Conservation (phyloP, 2,888 invertebrate genomes). For the Caprella mutica region DNA sequence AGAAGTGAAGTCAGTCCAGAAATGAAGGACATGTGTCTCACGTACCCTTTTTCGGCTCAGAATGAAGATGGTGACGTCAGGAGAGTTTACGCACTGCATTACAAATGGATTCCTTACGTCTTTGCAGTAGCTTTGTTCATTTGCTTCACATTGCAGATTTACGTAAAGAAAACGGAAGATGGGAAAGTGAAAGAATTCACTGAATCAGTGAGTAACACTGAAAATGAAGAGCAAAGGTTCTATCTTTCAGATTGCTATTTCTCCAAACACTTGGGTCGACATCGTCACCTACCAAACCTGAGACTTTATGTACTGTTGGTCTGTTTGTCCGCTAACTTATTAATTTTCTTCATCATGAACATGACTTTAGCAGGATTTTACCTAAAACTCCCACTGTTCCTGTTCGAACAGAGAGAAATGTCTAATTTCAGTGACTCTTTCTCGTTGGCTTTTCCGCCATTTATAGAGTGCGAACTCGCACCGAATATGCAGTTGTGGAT, state of each 20-base stretch:
- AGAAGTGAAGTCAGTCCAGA: constrained; percentile 2
- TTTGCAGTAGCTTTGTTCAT: constrained; percentile 2
- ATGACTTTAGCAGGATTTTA: constrained; percentile 1
- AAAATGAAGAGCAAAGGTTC: no score
- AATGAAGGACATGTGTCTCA: constrained; percentile 12
- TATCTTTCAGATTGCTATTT: background rate
- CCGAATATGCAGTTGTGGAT: constrained; percentile 10
- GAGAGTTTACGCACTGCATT: constrained; percentile 11
- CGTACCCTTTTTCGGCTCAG: constrained; percentile 9
- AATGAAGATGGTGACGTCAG: background rate
- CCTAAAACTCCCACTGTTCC: background rate
- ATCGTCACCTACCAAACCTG: background rate
- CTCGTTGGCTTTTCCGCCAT: constrained; percentile 7
- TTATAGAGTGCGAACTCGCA: constrained; percentile 12
- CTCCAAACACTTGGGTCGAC: background rate
- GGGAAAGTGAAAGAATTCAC: background rate
- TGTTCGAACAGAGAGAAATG: constrained; percentile 1
- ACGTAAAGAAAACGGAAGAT: constrained; percentile 5
- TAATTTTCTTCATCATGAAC: constrained; percentile 1
- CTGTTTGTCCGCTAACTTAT: background rate
- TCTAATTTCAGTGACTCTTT: constrained; percentile 13
- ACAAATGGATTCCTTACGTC: constrained; percentile 11
- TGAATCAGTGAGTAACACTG: no score
- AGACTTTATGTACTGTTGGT: background rate
- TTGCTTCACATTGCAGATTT: background rate